Conservation (phyloP, 1,140 invertebrate species). For the Oryctes rhinoceros region DNA sequence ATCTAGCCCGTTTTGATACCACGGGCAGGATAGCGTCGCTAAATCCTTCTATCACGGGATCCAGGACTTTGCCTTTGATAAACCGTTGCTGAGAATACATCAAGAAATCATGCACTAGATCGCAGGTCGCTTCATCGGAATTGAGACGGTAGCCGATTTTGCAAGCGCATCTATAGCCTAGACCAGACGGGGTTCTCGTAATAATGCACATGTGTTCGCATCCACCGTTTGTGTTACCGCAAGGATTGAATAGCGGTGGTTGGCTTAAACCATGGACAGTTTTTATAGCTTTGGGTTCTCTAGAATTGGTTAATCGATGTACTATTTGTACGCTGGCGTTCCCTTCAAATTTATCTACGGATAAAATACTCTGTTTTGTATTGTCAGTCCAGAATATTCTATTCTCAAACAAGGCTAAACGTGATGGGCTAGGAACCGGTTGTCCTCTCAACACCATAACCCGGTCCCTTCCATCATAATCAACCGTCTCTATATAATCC, state of each 20-base stretch:
- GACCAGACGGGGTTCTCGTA: conserved; percentile 78
- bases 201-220: conserved; percentile 97
- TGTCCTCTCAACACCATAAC: conserved; percentile 83
- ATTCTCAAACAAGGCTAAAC: conserved; percentile 89
- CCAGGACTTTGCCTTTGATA: conserved; percentile 92
- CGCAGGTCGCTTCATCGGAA: conserved; percentile 83
- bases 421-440: conserved; percentile 85
- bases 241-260: conserved; percentile 83
- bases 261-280: conserved; percentile 83
- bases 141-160: conserved; percentile 86
- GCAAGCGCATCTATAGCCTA: conserved; percentile 94
- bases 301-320: conserved; percentile 79
- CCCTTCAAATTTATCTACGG: conserved; percentile 88
- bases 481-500: conserved; percentile 97
- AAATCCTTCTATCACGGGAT: conserved; percentile 89
- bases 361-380: conserved; percentile 93
- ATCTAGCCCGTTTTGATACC: conserved; percentile 88
- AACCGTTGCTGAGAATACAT: conserved; percentile 98
- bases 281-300: conserved; percentile 86
- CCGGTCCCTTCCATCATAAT: conserved; percentile 88
- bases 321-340: conserved; percentile 79
- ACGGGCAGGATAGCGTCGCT: conserved; percentile 93
- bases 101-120: conserved; percentile 88
- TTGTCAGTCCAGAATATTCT: conserved; percentile 94
- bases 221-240: conserved; percentile 86